Evolutionary conservation across 2,797 vertebrate genomes (phyloP), one percentile per base, ranked within the genome.

Genomic region (Fratercula arctica): DNA sequence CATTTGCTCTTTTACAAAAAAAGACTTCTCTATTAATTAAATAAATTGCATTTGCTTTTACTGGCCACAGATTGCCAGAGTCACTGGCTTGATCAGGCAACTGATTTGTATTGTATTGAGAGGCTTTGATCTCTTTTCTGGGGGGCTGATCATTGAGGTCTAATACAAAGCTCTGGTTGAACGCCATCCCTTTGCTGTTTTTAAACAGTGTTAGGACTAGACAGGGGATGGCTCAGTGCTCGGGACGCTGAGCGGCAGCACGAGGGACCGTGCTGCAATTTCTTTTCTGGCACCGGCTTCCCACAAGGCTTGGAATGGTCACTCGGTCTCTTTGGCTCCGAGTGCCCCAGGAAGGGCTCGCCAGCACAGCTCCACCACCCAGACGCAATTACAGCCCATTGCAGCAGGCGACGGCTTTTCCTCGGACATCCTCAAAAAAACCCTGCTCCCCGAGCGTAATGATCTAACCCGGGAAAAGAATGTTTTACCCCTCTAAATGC

Each of bases 291-390:
- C 94, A 91, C 37, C 1, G 0, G 92, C 73, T 94, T 92, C 82
- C 92, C 0, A 0, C 73, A 78, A 76, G 73, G 85, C 79, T 93
- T 95, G 80, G 64, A 90, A 85, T 66, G 91, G 83, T 94, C 67
- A 84, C 56, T 94, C 69, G 81, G 88, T 89, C 81, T 89, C 70
- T 76, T 92, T 92, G 94, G 90, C 87, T 90, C 61, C 3, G 60
- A 57, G 35, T 57, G 74, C 64, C 67, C 85, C 53, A 72, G 83
- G 23, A 48, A 77, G 68, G 56, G 41, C 60, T 80, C 0, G 63
- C 91, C 87, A 85, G 81, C 67, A 25, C 35, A 46, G 46, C 66
- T 89, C 79, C 79, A 75, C 66, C 76, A 69, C 76, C 54, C 80
- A 88, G 84, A 75, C n/a, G 51, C 87, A 75, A 54, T 64, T 39